Percentiles rank a stretch among this genome's conserved stretches.
These are phyloP conservation scores for Sciurus niger DNA, from an alignment of 2,113 vertebrate genomes.

Conservation along the genomic window DNA sequence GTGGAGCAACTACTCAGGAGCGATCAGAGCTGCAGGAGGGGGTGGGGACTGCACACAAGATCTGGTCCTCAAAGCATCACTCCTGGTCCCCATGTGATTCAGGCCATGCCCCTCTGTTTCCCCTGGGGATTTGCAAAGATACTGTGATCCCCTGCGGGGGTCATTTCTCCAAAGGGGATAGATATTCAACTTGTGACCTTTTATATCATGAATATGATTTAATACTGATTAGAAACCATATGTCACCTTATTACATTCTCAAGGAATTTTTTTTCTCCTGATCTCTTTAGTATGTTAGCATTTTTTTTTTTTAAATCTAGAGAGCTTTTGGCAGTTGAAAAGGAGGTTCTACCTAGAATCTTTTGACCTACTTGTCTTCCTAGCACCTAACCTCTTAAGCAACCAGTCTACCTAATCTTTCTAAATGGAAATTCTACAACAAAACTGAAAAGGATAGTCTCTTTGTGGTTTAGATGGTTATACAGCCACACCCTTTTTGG, in stretches of 20 bases:
- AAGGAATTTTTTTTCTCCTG: not conserved
- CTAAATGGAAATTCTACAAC: not conserved
- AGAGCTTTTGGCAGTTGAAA: not conserved
- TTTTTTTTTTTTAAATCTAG: not conserved
- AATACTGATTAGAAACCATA: not conserved
- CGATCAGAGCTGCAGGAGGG: not conserved
- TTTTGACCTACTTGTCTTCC: not conserved
- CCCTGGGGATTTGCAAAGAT: not conserved
- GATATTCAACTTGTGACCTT: not conserved
- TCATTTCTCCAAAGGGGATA: not conserved
- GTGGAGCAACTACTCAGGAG: not conserved
- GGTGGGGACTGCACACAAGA: not conserved
- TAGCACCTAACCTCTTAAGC: not conserved
- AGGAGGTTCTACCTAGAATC: not conserved
- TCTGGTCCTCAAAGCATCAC: not conserved
- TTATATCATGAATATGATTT: not conserved
- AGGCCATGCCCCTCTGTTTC: not conserved
- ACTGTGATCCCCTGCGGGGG: fast-evolving
- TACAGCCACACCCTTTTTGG: not conserved
- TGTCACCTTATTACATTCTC: not conserved
- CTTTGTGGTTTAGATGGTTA: no score
- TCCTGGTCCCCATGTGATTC: not conserved
- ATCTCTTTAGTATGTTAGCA: not conserved
- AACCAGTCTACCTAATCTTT: not conserved
- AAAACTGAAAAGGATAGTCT: not conserved